Conservation (phyloP, 2,113 vertebrate genomes). For the Upupa epops region DNA sequence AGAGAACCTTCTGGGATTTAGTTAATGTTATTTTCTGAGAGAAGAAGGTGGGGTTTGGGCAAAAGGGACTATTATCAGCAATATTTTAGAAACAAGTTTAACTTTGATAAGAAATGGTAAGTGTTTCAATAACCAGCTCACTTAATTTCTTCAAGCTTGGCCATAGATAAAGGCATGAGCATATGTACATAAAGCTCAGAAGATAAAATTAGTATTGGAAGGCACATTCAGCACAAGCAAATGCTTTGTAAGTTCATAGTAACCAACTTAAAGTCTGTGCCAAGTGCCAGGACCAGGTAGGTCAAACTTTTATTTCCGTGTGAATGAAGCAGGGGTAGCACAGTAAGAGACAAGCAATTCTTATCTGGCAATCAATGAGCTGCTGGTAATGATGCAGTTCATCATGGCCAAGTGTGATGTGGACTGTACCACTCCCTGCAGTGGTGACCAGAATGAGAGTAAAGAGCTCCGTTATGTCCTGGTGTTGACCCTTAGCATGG, state of each 20-base stretch:
- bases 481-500: too few relatives aligned
- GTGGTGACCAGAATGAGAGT: background rate
- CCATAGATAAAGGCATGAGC: background rate
- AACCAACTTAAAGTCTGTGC: background rate
- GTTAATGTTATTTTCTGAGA: background rate
- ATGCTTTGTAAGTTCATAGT: background rate
- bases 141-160: too few relatives aligned
- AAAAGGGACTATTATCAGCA: background rate
- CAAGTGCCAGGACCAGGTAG: background rate
- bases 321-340: background rate
- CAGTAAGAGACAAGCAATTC: background rate
- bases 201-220: background rate
- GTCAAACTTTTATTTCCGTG: background rate
- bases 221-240: background rate
- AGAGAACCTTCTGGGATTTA: background rate
- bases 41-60: background rate
- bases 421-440: background rate
- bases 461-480: background rate
- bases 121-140: too few relatives aligned
- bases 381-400: background rate
- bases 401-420: background rate
- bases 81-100: too few relatives aligned
- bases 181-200: background rate
- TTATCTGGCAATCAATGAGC: accelerated
- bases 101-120: background rate